Percentiles rank a stretch among this genome's conserved stretches.
Conservation (phyloP, 2,888 invertebrate species). For the Dione juno region DNA sequence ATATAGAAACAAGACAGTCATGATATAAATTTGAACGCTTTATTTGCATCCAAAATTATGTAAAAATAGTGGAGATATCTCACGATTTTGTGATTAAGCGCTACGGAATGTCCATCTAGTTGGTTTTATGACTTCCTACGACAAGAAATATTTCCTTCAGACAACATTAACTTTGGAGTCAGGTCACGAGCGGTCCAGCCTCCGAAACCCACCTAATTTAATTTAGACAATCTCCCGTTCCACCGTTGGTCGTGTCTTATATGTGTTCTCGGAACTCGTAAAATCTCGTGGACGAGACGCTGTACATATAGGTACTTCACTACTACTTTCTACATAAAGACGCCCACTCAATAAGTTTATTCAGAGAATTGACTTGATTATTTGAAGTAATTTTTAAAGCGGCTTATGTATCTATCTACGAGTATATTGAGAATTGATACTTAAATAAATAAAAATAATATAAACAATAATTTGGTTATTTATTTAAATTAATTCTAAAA, state of each 20-base stretch:
- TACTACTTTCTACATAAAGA: constrained; percentile 64
- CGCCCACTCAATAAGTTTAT: constrained; percentile 47
- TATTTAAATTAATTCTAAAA: no score
- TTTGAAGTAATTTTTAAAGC: not conserved
- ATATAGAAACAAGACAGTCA: not conserved
- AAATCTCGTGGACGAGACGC: constrained; percentile 54
- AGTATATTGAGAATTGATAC: no score
- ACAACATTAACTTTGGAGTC: constrained; percentile 51
- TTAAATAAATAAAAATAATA: no score
- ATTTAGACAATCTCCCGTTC: constrained; percentile 74
- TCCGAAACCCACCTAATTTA: constrained; percentile 61
- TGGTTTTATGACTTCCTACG: constrained; percentile 50
- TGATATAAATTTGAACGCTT: not conserved
- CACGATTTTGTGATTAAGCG: constrained; percentile 45
- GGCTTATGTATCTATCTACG: not conserved
- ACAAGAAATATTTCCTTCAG: constrained; percentile 45
- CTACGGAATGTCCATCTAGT: constrained; percentile 48
- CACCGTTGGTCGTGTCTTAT: constrained; percentile 55
- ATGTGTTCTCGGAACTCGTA: constrained; percentile 71
- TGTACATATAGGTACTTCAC: constrained; percentile 53
- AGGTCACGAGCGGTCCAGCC: constrained; percentile 57
- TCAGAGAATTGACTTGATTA: constrained; percentile 1
- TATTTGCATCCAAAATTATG: constrained; percentile 27
- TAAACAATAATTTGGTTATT: no score
- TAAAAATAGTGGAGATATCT: constrained; percentile 27